These are phyloP conservation scores for Dasysyrphus albostriatus DNA, from an alignment of 2,888 invertebrate genomes.

Conservation along the genomic window DNA sequence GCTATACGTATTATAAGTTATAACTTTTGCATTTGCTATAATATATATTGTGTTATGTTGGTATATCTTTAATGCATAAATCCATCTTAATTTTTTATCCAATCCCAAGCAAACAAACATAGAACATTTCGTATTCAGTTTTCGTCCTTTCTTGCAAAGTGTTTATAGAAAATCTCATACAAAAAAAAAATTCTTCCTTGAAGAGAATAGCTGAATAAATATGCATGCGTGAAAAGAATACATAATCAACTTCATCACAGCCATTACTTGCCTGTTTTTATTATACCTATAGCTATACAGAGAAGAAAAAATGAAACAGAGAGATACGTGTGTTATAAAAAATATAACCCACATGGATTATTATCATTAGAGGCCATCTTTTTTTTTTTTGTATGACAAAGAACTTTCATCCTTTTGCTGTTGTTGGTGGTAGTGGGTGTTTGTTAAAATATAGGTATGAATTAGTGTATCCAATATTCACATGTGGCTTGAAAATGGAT, in stretches of 20 bases:
- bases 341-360: constrained; percentile 35
- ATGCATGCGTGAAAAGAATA: constrained; percentile 58
- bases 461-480: too few relatives aligned
- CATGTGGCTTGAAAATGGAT: too few relatives aligned
- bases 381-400: constrained; percentile 32
- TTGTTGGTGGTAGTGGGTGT: background rate
- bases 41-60: background rate
- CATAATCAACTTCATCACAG: constrained; percentile 37
- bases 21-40: background rate
- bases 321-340: constrained; percentile 15
- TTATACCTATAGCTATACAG: constrained; percentile 33
- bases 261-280: constrained; percentile 26
- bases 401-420: constrained; percentile 40
- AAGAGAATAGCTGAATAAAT: constrained; percentile 38
- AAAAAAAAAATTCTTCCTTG: constrained; percentile 47
- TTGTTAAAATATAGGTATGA: too few relatives aligned
- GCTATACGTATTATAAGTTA: background rate
- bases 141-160: constrained; percentile 68
- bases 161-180: constrained; percentile 60
- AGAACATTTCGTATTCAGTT: constrained; percentile 63
- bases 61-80: constrained; percentile 1
- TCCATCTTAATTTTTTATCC: constrained; percentile 17
- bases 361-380: constrained; percentile 38
- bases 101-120: constrained; percentile 1
- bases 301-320: background rate